Conservation (phyloP, 1,140 invertebrate species). For the Pseudomyrmex concolor region DNA sequence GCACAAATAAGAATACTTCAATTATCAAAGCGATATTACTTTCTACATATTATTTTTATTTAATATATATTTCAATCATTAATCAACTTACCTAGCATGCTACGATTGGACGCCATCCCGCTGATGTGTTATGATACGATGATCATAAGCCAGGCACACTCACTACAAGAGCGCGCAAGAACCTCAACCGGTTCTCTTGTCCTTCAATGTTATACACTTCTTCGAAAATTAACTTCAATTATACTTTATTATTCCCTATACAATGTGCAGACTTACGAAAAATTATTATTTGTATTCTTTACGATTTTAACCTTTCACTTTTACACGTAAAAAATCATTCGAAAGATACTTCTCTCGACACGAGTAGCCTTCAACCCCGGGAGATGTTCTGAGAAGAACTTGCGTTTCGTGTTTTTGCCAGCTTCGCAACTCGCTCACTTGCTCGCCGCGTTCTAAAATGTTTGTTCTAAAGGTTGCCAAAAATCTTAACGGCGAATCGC, state of each 20-base stretch:
- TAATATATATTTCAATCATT: conserved; percentile 1
- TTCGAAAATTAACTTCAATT: neutral
- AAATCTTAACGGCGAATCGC: conserved; percentile 27
- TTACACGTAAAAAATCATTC: neutral
- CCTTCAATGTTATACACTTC: conserved; percentile 1
- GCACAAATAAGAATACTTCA: no score
- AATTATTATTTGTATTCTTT: neutral
- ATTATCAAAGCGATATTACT: no score
- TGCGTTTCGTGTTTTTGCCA: neutral
- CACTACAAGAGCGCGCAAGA: neutral
- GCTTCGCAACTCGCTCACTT: neutral
- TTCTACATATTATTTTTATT: neutral
- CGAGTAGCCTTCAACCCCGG: neutral
- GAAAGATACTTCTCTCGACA: neutral
- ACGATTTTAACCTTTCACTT: neutral
- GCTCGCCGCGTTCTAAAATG: conserved; percentile 1
- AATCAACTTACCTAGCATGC: conserved; percentile 53
- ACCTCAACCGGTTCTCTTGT: neutral
- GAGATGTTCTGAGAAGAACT: neutral
- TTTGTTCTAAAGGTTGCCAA: conserved; percentile 37
- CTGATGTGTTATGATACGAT: neutral
- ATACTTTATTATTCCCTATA: neutral
- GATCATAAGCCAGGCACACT: neutral
- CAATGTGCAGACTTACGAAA: neutral
- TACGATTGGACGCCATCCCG: conserved; percentile 54